phyloP scores from a whole-genome alignment of 2,113 vertebrate genomes.

The Stomatorhinus ivindoensis region DNA sequence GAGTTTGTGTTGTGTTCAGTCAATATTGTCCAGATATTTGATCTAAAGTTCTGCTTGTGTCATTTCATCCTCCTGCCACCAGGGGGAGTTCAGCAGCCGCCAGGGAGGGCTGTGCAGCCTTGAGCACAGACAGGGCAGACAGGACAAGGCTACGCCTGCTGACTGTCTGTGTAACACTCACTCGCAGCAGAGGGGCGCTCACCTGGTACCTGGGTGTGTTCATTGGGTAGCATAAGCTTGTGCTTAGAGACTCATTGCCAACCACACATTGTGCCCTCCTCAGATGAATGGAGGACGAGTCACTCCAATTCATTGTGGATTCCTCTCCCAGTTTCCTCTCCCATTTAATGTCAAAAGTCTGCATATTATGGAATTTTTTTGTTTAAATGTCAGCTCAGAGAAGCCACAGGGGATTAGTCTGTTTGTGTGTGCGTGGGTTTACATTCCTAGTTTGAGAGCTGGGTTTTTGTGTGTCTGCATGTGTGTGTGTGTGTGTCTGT shows the following conservation, averaged over 20 bases:
- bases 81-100: not conserved
- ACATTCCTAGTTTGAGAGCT: not conserved
- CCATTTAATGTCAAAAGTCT: not conserved
- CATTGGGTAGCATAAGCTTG: not conserved
- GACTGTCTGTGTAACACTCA: not conserved
- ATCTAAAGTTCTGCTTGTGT: not conserved
- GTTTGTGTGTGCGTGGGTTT: not conserved
- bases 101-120: not conserved
- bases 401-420: not conserved
- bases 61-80: not conserved
- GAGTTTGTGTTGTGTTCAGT: not conserved
- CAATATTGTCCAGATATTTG: not conserved
- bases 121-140: slow-evolving; percentile 7
- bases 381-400: not conserved
- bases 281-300: not conserved
- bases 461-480: not conserved
- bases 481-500: not conserved
- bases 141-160: slow-evolving; percentile 30
- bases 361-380: not conserved
- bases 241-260: not conserved
- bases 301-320: not conserved
- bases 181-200: slow-evolving; percentile 31
- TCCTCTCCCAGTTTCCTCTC: not conserved
- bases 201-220: slow-evolving; percentile 39
- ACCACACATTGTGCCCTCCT: not conserved